A percentile compares a stretch with the other conserved stretches of the same genome.
Conservation (phyloP, 1,140 invertebrate species). For the Drosophila pachea region DNA sequence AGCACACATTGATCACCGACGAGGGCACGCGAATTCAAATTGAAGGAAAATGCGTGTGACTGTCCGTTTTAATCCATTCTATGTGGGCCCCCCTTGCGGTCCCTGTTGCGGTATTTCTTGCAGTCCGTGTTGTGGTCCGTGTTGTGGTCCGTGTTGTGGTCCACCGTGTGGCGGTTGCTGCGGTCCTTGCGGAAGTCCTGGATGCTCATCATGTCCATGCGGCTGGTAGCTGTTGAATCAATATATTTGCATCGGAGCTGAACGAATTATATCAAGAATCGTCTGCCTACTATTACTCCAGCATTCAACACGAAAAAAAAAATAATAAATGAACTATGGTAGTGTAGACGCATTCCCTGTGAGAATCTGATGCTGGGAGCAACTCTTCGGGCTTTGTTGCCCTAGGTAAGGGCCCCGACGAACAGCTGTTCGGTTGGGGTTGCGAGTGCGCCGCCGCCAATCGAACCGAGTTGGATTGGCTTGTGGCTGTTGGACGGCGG, state of each 20-base stretch:
- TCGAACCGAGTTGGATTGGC: constrained; percentile 33
- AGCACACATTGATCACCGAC: no score
- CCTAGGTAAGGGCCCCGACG: constrained; percentile 59
- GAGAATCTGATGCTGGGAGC: constrained; percentile 15
- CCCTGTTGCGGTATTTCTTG: neutral
- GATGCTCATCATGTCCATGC: constrained; percentile 10
- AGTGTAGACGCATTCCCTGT: neutral
- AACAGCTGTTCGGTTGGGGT: constrained; percentile 60
- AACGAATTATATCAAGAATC: no score
- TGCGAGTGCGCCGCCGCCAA: constrained; percentile 40
- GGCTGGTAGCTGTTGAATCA: no score
- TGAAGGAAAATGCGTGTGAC: no score
- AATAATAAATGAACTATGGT: neutral
- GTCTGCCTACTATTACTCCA: no score
- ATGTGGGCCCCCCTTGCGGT: neutral
- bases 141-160: constrained; percentile 11
- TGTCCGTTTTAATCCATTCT: neutral
- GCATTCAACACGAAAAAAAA: no score
- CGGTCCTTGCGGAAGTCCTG: constrained; percentile 15
- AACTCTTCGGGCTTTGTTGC: constrained; percentile 43
- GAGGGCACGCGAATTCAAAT: no score
- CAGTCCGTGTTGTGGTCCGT: constrained; percentile 1
- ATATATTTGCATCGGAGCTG: no score
- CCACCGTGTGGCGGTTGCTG: no score
- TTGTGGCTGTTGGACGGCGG: no score